Evolutionary conservation across 2,113 vertebrate genomes (phyloP).

Genomic region (Atractosteus spatula): DNA sequence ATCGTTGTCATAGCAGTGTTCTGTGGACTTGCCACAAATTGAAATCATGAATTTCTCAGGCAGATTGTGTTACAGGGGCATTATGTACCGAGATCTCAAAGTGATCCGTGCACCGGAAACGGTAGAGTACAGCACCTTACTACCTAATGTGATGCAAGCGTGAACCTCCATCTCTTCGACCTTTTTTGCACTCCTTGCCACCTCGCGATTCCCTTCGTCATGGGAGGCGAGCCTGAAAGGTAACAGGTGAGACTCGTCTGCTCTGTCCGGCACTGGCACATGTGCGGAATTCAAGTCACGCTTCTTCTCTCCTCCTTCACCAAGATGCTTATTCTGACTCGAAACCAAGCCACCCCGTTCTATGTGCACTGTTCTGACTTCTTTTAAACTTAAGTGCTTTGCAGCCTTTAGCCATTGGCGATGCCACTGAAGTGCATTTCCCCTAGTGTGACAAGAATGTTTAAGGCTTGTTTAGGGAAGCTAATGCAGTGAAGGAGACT

Average conservation of each 20-base stretch:
- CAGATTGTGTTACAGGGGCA: conserved; percentile 45
- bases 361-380: conserved; percentile 80
- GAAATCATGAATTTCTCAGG: conserved; percentile 47
- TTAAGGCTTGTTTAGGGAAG: conserved; percentile 68
- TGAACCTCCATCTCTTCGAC: conserved; percentile 17
- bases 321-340: conserved; percentile 71
- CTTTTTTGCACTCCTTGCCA: conserved; percentile 56
- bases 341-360: conserved; percentile 72
- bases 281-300: conserved; percentile 78
- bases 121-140: conserved; percentile 11
- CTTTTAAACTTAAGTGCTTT: conserved; percentile 74
- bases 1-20: too few species aligned
- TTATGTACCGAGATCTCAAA: conserved; percentile 50
- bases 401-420: conserved; percentile 78
- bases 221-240: conserved; percentile 19
- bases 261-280: neutral
- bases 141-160: conserved; percentile 9
- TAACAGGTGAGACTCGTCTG: neutral
- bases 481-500: conserved; percentile 80
- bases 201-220: conserved; percentile 27
- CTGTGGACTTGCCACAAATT: neutral
- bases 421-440: conserved; percentile 86
- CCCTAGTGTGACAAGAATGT: conserved; percentile 70
- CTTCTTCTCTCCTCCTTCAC: conserved; percentile 77
- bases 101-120: conserved; percentile 15